These are phyloP conservation scores for Euglossa dilemma DNA, from an alignment of 1,140 invertebrate genomes.

Conservation along the genomic window DNA sequence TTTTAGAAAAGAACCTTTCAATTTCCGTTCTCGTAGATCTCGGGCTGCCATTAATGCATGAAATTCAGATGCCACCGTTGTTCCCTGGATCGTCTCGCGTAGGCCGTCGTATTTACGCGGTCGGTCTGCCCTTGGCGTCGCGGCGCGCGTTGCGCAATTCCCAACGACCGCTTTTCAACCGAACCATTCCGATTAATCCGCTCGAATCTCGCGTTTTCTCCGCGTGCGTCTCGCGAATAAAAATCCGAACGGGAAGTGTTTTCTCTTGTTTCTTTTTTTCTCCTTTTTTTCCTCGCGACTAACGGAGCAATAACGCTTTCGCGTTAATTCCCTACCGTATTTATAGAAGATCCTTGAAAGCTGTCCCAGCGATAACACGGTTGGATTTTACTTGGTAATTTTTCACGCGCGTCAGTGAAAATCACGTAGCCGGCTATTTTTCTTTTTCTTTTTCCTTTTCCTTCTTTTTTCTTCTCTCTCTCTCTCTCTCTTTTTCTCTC, in stretches of 20 bases:
- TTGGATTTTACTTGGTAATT: slow-evolving; percentile 60
- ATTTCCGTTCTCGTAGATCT: slow-evolving; percentile 64
- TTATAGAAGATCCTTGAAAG: slow-evolving; percentile 36
- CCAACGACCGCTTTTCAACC: too few relatives aligned
- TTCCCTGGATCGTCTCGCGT: background rate
- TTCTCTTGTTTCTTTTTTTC: too few relatives aligned
- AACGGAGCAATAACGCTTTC: slow-evolving; percentile 1
- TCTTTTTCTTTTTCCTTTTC: background rate
- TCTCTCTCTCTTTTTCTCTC: too few relatives aligned
- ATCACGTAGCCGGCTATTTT: slow-evolving; percentile 51
- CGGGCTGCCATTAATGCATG: background rate
- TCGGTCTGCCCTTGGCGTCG: background rate
- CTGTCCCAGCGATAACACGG: slow-evolving; percentile 30
- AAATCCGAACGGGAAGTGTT: too few relatives aligned
- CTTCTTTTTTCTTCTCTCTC: background rate
- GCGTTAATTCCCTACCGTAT: slow-evolving; percentile 22
- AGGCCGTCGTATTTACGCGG: background rate
- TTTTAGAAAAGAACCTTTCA: slow-evolving; percentile 51
- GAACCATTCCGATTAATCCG: too few relatives aligned
- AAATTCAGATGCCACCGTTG: background rate
- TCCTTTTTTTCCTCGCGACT: background rate
- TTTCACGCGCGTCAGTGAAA: slow-evolving; percentile 62
- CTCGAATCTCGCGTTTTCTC: too few relatives aligned
- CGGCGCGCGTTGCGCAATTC: background rate
- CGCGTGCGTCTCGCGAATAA: background rate